Conservation (phyloP, 2,888 invertebrate species). For the Trilocha varians region DNA sequence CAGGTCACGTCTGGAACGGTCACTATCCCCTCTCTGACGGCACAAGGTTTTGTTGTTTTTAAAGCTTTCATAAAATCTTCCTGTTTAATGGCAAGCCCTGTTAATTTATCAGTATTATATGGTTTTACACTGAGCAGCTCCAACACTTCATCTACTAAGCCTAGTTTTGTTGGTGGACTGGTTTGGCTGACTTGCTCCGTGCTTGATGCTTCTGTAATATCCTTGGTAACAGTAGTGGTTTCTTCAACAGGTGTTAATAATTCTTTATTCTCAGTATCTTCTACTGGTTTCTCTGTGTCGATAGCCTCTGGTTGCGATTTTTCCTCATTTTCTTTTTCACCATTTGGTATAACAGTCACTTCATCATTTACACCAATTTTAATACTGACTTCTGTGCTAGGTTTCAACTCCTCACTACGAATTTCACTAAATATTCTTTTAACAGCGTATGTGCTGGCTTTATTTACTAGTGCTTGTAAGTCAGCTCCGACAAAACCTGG, state of each 20-base stretch:
- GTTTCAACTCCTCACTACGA: conserved; percentile 23
- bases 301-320: conserved; percentile 12
- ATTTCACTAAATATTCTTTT: conserved; percentile 71
- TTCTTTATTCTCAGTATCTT: conserved; percentile 14
- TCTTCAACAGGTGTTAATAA: conserved; percentile 17
- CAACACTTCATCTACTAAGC: conserved; percentile 69
- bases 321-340: conserved; percentile 45
- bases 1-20: conserved; percentile 98
- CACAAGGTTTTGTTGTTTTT: conserved; percentile 90
- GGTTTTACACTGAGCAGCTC: conserved; percentile 78
- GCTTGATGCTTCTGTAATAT: conserved; percentile 17
- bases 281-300: conserved; percentile 25
- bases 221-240: conserved; percentile 22
- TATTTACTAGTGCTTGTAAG: conserved; percentile 86
- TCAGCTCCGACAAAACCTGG: conserved; percentile 98
- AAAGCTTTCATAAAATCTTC: conserved; percentile 86
- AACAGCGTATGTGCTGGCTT: conserved; percentile 91
- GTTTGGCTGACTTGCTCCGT: conserved; percentile 21
- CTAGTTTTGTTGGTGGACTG: conserved; percentile 19
- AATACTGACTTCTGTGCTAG: conserved; percentile 17
- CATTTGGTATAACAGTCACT: conserved; percentile 44
- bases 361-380: conserved; percentile 24
- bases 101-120: conserved; percentile 75
- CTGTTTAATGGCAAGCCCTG: conserved; percentile 78
- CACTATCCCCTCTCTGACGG: conserved; percentile 97